Base-by-base conservation (phyloP, 2,888 invertebrate genomes). In the Cephus sareptanus region DNA sequence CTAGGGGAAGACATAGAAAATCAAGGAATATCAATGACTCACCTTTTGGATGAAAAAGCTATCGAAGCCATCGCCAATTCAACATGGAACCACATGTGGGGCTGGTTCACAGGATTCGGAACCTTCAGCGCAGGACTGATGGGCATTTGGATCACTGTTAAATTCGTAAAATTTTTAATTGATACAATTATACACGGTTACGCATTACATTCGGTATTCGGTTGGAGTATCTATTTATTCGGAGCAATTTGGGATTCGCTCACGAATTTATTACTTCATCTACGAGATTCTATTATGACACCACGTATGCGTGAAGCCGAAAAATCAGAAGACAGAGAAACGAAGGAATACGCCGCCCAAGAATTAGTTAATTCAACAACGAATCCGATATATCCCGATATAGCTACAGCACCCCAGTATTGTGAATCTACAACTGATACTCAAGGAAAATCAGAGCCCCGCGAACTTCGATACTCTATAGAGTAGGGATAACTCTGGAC, bases 201-300 rank as follows among this genome's bases (percentile, higher is more conserved):
- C 31, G 56, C 75, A 37, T 31, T 75, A 37, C 75, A 75, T 75
- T 37, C 75, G 11, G 23, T 75, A 35, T 75, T 34, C 56, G 75
- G 75, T 34, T 75, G 75, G 75, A 30, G n/a, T 31, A n/a, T 75
- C 33, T 35, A 75, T 37, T n/a, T 75, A 40, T 35, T 75, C 37
- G 75, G 75, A 34, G 75, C 75, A 23, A 30, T 75, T 37, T 75
- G 75, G 75, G 75, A 37, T 31, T 75, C 75, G 37, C 34, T 75
- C 15, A 75, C 75, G 23, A 23, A 75, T 37, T 15, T 75, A 30
- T 34, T 75, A 34, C 30, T 75, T 15, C 75, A 40, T 30, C 34
- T 75, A 35, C 23, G 75, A 73, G 30, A 69, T 34, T 34, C 34
- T 34, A 34, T 34, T 34, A 34, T 34, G 34, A 34, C 34, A 34